phyloP scores from a whole-genome alignment of 1,140 invertebrate genomes.

The Polypedilum pembai region DNA sequence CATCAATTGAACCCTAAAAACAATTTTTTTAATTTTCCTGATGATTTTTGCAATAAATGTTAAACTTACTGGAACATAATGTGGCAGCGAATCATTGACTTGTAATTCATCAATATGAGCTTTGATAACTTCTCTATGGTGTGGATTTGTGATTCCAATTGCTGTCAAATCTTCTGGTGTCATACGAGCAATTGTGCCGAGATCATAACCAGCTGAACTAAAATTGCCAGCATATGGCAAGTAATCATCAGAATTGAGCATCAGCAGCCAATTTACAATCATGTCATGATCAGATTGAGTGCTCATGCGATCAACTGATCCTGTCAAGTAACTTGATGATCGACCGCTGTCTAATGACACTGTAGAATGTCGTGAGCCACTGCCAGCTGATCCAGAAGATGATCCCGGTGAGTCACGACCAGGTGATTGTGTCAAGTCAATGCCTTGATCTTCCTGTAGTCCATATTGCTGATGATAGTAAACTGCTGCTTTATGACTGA shows the following conservation, averaged over 20 bases:
- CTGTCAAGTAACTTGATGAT: slow-evolving; percentile 56
- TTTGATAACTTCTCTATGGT: slow-evolving; percentile 92
- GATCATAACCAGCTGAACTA: slow-evolving; percentile 91
- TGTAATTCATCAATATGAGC: slow-evolving; percentile 92
- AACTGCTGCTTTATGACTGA: slow-evolving; percentile 60
- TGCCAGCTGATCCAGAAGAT: slow-evolving; percentile 68
- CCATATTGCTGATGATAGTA: slow-evolving; percentile 68
- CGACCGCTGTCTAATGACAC: slow-evolving; percentile 87
- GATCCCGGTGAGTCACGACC: slow-evolving; percentile 83
- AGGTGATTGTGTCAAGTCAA: slow-evolving; percentile 71
- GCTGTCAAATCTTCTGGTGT: slow-evolving; percentile 89
- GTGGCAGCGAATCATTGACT: slow-evolving; percentile 85
- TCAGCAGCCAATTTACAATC: slow-evolving; percentile 87
- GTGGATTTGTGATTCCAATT: slow-evolving; percentile 91
- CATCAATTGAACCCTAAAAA: slow-evolving; percentile 73
- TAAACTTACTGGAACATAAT: slow-evolving; percentile 77
- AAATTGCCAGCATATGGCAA: slow-evolving; percentile 65
- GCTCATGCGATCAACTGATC: slow-evolving; percentile 44
- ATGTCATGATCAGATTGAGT: slow-evolving; percentile 73
- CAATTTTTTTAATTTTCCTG: slow-evolving; percentile 23
- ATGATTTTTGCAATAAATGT: slow-evolving; percentile 29
- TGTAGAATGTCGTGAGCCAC: slow-evolving; percentile 77
- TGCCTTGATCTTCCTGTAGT: slow-evolving; percentile 62
- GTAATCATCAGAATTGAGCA: slow-evolving; percentile 95
- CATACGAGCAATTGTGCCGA: slow-evolving; percentile 95